A percentile compares a stretch with the other conserved stretches of the same genome.
These are phyloP conservation scores for Labeo rohita DNA, from an alignment of 2,113 vertebrate genomes.

Conservation along the genomic window DNA sequence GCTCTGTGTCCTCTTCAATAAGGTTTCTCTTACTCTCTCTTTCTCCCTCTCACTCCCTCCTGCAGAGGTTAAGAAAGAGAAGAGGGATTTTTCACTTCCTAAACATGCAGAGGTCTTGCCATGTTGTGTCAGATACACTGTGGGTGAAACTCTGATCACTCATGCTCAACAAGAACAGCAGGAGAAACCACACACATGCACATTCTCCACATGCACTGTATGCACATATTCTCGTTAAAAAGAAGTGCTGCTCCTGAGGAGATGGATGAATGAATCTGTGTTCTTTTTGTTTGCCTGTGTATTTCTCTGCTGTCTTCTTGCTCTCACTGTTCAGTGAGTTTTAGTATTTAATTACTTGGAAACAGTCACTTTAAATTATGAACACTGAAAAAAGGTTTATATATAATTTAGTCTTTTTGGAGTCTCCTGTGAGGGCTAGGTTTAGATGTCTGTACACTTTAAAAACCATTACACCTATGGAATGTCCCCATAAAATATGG, in stretches of 20 bases:
- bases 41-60: conserved; percentile 35
- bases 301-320: too few species aligned
- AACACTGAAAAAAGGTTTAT: too few species aligned
- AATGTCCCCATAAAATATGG: too few species aligned
- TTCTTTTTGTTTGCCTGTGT: too few species aligned
- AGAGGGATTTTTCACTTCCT: conserved; percentile 44
- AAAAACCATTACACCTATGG: too few species aligned
- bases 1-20: conserved; percentile 28
- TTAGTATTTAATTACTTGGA: too few species aligned
- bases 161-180: conserved; percentile 41
- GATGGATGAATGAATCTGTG: too few species aligned
- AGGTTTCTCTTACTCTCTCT: conserved; percentile 10
- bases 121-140: conserved; percentile 37
- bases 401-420: too few species aligned
- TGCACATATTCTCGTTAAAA: background rate
- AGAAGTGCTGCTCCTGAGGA: background rate
- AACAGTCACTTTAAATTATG: too few species aligned
- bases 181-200: background rate
- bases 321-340: too few species aligned
- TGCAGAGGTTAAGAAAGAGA: conserved; percentile 46
- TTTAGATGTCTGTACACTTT: too few species aligned
- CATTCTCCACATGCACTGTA: background rate
- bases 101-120: conserved; percentile 50
- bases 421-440: too few species aligned
- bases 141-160: conserved; percentile 52